A percentile compares a stretch with the other conserved stretches of the same genome.
Evolutionary conservation across 2,113 vertebrate species (phyloP).

Genomic region (Gila orcuttii): DNA sequence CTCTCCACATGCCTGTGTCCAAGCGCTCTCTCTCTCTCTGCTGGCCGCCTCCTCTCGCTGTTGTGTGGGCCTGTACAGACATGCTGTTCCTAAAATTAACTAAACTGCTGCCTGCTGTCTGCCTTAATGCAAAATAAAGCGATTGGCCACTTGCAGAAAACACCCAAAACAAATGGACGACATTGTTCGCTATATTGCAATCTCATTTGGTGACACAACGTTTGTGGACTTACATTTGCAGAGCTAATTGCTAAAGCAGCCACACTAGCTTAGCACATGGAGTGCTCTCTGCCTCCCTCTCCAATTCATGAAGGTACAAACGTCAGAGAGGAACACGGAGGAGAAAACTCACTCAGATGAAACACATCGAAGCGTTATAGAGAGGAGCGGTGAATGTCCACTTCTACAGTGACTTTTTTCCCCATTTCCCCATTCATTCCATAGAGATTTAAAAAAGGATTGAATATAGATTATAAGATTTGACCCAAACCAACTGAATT

Average conservation of each 20-base stretch:
- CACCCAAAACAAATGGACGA: slow-evolving; percentile 52
- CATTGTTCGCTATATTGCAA: slow-evolving; percentile 53
- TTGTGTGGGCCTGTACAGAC: slow-evolving; percentile 62
- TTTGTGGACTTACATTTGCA: slow-evolving; percentile 47
- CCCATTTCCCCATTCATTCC: background rate
- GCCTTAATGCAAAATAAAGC: slow-evolving; percentile 50
- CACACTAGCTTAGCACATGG: slow-evolving; percentile 7
- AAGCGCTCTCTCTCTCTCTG: slow-evolving; percentile 57
- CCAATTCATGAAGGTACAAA: background rate
- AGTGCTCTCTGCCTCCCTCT: background rate
- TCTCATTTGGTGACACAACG: slow-evolving; percentile 49
- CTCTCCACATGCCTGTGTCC: slow-evolving; percentile 45
- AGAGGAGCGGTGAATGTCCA: background rate
- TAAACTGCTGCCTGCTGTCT: slow-evolving; percentile 41
- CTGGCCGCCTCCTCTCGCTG: slow-evolving; percentile 63
- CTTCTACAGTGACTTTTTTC: background rate
- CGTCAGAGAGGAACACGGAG: background rate
- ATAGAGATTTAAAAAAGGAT: background rate
- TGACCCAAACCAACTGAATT: too few relatives aligned
- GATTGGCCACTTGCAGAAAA: slow-evolving; percentile 44
- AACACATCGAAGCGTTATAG: background rate
- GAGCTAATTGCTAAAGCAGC: slow-evolving; percentile 41
- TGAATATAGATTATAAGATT: too few relatives aligned
- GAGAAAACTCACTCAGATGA: background rate
- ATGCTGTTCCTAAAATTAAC: slow-evolving; percentile 55